Percentiles rank a stretch among this genome's conserved stretches.
Conservation (phyloP, 1,140 invertebrate species). For the Cyphomyrmex costatus region DNA sequence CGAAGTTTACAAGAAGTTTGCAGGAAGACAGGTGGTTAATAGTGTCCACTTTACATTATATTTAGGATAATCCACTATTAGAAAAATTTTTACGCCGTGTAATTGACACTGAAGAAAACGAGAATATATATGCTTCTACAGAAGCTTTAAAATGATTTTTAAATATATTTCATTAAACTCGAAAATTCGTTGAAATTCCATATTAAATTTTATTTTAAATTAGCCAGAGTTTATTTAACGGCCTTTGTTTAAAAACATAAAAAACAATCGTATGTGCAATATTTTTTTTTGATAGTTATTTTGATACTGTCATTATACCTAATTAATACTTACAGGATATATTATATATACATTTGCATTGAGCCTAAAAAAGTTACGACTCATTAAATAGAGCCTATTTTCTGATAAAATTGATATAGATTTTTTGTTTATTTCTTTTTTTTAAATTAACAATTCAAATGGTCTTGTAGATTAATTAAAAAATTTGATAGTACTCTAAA, state of each 20-base stretch:
- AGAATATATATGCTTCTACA: not conserved
- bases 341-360: not conserved
- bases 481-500: not conserved
- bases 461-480: not conserved
- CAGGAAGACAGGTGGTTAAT: constrained; percentile 39
- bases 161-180: not conserved
- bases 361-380: constrained; percentile 2
- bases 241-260: not conserved
- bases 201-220: not conserved
- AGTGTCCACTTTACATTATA: constrained; percentile 34
- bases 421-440: constrained; percentile 8
- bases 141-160: constrained; percentile 9
- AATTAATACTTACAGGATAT: not conserved
- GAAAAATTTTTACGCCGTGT: not conserved
- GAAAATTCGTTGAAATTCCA: not conserved
- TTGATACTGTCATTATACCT: not conserved
- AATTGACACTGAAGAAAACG: not conserved
- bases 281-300: not conserved
- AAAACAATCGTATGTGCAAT: not conserved
- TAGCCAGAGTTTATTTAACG: not conserved
- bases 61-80: not conserved
- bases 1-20: constrained; percentile 47
- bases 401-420: not conserved
- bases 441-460: not conserved
- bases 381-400: not conserved